Evolutionary conservation across 2,888 invertebrate genomes (phyloP).

Genomic region (Synanthedon formicaeformis): DNA sequence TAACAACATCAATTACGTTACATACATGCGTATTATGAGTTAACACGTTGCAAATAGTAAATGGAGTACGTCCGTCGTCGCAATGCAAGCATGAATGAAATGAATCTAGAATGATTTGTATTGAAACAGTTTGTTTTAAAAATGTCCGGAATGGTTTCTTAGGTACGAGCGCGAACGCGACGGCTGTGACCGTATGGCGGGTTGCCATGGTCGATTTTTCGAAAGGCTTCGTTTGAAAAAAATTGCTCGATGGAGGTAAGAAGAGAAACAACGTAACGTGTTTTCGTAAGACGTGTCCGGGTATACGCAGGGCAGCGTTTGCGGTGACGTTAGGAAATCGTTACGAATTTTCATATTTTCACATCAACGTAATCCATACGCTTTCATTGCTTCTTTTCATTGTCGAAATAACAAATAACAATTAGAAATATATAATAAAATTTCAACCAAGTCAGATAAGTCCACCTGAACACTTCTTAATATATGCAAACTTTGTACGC

Average conservation of each 20-base stretch:
- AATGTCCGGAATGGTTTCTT: constrained; percentile 33
- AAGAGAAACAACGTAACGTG: constrained; percentile 8
- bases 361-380: neutral
- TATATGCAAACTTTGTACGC: too few species aligned
- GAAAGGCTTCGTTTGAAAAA: constrained; percentile 62
- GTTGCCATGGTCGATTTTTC: constrained; percentile 56
- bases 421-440: too few species aligned
- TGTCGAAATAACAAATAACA: neutral
- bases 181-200: constrained; percentile 47
- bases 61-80: neutral
- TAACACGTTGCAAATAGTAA: neutral
- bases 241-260: constrained; percentile 57
- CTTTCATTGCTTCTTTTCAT: neutral
- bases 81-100: neutral
- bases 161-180: constrained; percentile 61
- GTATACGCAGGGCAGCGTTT: neutral
- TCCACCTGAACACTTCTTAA: too few species aligned
- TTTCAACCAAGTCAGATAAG: too few species aligned
- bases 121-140: neutral
- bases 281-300: neutral
- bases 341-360: too few species aligned
- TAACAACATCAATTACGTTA: neutral
- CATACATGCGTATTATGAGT: neutral
- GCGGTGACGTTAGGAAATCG: neutral
- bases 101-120: neutral